Percentiles rank a stretch among this genome's conserved stretches.
These are phyloP conservation scores for Anhinga rufa DNA, from an alignment of 2,113 vertebrate species.

Conservation along the genomic window DNA sequence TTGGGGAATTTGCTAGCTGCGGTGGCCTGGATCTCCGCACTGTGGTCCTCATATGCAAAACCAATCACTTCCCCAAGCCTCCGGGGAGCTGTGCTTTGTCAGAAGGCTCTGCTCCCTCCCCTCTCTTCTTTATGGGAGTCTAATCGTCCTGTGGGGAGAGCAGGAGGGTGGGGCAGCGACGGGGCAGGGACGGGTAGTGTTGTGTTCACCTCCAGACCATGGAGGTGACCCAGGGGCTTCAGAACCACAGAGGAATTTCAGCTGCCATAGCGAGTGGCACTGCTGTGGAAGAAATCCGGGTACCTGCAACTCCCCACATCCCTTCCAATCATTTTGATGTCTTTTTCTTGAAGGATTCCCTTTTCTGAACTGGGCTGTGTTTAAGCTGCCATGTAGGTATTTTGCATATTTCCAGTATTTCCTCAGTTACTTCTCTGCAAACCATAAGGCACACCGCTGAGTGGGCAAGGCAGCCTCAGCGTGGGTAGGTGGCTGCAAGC, in stretches of 20 bases:
- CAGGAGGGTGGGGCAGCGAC: neutral
- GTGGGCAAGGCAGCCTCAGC: neutral
- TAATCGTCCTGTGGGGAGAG: rapidly evolving
- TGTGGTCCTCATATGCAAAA: conserved; percentile 38
- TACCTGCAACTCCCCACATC: neutral
- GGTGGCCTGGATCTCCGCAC: neutral
- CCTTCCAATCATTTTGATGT: neutral
- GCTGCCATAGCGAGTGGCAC: neutral
- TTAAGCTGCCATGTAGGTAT: neutral
- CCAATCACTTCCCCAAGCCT: neutral
- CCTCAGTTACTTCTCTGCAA: neutral
- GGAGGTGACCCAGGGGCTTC: neutral
- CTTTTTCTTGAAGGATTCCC: neutral
- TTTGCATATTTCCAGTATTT: neutral
- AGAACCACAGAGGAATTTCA: neutral
- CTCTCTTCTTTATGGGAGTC: neutral
- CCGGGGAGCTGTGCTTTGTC: neutral
- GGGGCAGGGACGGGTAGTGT: neutral
- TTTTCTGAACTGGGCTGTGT: neutral
- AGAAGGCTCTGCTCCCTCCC: neutral
- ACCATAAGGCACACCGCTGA: neutral
- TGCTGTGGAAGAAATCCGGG: neutral
- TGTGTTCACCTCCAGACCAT: neutral
- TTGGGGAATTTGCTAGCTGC: conserved; percentile 46
- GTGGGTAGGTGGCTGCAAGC: neutral